Conservation (phyloP, 2,888 invertebrate genomes). For the Leptopilina syphax region DNA sequence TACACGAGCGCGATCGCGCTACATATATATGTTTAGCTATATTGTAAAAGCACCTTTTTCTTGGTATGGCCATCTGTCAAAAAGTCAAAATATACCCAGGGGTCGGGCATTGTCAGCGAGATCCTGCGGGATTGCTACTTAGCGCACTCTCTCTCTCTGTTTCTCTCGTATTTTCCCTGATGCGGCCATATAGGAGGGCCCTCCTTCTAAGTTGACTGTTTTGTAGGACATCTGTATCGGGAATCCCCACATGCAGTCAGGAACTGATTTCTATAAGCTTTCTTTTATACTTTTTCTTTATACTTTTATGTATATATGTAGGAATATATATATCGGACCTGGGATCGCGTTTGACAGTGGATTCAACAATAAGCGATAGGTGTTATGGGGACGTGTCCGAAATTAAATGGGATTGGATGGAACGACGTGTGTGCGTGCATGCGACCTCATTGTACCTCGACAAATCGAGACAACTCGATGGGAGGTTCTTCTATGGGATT, state of each 20-base stretch:
- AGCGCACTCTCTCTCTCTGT: conserved; percentile 59
- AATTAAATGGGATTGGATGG: conserved; percentile 49
- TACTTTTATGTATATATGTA: conserved; percentile 45
- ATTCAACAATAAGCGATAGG: conserved; percentile 49
- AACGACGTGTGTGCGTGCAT: conserved; percentile 33
- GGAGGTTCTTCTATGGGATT: conserved; percentile 47
- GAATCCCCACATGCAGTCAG: conserved; percentile 46
- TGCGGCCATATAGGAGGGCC: conserved; percentile 65
- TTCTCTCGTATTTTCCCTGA: conserved; percentile 61
- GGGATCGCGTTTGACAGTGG: conserved; percentile 46
- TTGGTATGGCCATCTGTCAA: conserved; percentile 74
- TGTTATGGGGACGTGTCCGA: conserved; percentile 47
- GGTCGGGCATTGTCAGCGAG: conserved; percentile 69
- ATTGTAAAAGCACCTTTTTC: conserved; percentile 27
- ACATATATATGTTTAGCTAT: conserved; percentile 24
- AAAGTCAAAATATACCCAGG: conserved; percentile 76
- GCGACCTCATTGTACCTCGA: conserved; percentile 48
- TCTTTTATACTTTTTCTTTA: conserved; percentile 51
- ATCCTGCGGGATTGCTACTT: conserved; percentile 76
- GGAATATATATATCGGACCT: conserved; percentile 39
- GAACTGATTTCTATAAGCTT: conserved; percentile 55
- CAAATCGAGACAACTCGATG: conserved; percentile 58
- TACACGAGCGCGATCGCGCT: conserved; percentile 50
- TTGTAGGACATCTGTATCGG: conserved; percentile 75
- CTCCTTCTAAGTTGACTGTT: conserved; percentile 62